A percentile compares a stretch with the other conserved stretches of the same genome.
These are phyloP conservation scores for Thecophora atra DNA, from an alignment of 2,888 invertebrate genomes.

Conservation along the genomic window DNA sequence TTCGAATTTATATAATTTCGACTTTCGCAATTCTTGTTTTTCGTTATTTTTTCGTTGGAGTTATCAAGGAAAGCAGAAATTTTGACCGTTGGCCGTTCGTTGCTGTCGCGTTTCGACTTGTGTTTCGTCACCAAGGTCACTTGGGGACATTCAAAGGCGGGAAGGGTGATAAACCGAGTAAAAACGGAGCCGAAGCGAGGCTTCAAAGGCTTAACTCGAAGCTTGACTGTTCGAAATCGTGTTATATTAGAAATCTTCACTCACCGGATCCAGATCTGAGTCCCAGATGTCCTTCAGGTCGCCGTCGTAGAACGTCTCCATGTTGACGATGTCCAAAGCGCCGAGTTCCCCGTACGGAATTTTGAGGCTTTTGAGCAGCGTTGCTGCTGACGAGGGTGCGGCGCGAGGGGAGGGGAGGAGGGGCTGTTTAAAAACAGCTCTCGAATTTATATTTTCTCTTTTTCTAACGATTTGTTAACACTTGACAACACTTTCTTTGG, in stretches of 20 bases:
- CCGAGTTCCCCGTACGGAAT: slow-evolving; percentile 34
- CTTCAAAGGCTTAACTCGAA: too few relatives aligned
- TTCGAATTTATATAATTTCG: background rate
- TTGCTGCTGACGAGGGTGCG: background rate
- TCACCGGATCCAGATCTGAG: slow-evolving; percentile 84
- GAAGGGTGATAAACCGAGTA: too few relatives aligned
- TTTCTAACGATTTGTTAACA: background rate
- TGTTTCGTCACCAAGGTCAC: too few relatives aligned
- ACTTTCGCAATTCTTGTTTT: background rate
- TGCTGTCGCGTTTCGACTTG: too few relatives aligned
- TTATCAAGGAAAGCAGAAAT: too few relatives aligned
- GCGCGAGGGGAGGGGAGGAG: background rate
- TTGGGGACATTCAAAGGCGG: too few relatives aligned
- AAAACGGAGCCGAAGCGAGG: too few relatives aligned
- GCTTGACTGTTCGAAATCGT: too few relatives aligned
- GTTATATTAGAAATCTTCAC: too few relatives aligned
- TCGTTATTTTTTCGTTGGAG: too few relatives aligned
- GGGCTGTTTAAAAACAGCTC: slow-evolving; percentile 8
- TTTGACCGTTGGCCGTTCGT: too few relatives aligned
- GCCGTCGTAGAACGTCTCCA: slow-evolving; percentile 82
- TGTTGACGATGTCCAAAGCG: slow-evolving; percentile 57
- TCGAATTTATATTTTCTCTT: too few relatives aligned
- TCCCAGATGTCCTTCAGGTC: slow-evolving; percentile 85
- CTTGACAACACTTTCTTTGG: background rate
- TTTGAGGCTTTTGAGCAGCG: slow-evolving; percentile 24